phyloP scores from a whole-genome alignment of 2,113 vertebrate species.

The Charadrius vociferus region DNA sequence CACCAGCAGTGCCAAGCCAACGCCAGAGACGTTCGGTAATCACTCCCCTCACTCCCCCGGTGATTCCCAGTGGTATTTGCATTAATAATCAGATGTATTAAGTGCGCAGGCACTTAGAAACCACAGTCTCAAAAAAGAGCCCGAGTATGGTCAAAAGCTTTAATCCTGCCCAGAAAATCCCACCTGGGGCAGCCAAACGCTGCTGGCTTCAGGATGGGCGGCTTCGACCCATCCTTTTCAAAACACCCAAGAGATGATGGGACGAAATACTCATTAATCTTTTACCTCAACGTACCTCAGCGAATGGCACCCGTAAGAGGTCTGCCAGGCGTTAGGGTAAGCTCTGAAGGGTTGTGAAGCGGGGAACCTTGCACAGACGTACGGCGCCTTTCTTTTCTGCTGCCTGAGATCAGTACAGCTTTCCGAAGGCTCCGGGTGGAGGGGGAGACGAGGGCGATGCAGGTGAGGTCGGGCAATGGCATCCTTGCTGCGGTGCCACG shows the following conservation, averaged over 20 bases:
- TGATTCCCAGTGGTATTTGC: accelerated
- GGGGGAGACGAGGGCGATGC: accelerated
- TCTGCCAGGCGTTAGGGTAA: neutral
- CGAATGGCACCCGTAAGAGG: neutral
- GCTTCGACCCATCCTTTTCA: neutral
- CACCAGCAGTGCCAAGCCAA: accelerated
- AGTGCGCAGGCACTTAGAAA: neutral
- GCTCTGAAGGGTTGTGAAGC: neutral
- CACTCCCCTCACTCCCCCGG: accelerated
- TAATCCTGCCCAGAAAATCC: neutral
- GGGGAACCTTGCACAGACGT: neutral
- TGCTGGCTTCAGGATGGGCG: neutral
- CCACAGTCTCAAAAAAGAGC: neutral
- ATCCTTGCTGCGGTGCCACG: neutral
- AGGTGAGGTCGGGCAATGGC: neutral
- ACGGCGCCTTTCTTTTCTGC: neutral
- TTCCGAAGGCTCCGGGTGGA: neutral
- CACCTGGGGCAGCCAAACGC: neutral
- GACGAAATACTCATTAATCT: neutral
- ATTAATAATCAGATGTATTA: neutral
- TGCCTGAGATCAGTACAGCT: neutral
- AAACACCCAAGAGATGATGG: neutral
- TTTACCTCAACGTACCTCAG: neutral
- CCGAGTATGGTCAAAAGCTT: neutral
- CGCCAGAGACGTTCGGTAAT: neutral